A percentile compares a stretch with the other conserved stretches of the same genome.
Evolutionary conservation across 2,113 vertebrate species (phyloP).

Genomic region (Tupaia chinensis): DNA sequence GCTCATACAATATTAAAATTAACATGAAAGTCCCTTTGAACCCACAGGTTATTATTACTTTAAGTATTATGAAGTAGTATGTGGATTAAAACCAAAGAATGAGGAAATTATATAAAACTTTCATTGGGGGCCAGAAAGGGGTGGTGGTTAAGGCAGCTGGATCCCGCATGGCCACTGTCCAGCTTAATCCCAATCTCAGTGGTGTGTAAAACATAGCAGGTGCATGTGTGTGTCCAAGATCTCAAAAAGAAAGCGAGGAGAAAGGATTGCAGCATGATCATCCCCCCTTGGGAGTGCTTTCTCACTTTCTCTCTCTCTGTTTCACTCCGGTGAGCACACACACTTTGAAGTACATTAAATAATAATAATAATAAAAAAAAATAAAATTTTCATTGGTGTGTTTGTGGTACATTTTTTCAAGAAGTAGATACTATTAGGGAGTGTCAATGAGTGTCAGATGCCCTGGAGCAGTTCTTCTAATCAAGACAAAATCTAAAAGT

Average conservation of each 20-base stretch:
- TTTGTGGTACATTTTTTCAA: neutral
- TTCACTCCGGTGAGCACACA: too few relatives aligned
- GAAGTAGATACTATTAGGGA: neutral
- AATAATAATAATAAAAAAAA: too few relatives aligned
- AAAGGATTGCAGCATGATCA: too few relatives aligned
- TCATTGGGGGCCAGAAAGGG: neutral
- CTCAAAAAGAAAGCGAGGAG: too few relatives aligned
- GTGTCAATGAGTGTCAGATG: neutral
- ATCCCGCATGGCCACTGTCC: too few relatives aligned
- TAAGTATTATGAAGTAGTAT: neutral
- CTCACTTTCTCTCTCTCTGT: too few relatives aligned
- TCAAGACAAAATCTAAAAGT: neutral
- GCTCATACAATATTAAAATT: conserved; percentile 62
- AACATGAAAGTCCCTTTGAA: conserved; percentile 17
- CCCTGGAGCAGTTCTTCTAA: neutral
- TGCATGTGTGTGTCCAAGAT: too few relatives aligned
- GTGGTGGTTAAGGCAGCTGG: too few relatives aligned
- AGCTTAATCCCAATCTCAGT: too few relatives aligned
- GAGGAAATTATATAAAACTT: neutral
- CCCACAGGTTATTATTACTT: neutral
- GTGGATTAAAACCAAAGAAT: neutral
- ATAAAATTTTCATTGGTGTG: neutral
- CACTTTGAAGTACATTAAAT: too few relatives aligned
- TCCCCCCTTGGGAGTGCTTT: too few relatives aligned
- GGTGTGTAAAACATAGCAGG: too few relatives aligned